Evolutionary conservation across 2,888 invertebrate genomes (phyloP).

Genomic region (Isoperla grammatica): DNA sequence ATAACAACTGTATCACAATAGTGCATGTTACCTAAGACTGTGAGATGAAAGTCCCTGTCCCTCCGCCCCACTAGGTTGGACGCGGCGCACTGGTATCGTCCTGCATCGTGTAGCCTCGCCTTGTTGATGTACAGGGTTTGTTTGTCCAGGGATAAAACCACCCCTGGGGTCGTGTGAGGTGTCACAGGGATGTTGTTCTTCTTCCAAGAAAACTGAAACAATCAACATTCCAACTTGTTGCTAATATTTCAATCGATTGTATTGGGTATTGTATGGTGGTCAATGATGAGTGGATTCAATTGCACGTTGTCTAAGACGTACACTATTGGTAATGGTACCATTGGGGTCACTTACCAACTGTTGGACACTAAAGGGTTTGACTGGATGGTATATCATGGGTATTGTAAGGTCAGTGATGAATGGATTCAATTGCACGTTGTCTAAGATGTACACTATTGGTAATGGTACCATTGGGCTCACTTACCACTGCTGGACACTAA

Average conservation of each 20-base stretch:
- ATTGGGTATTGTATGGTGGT: neutral
- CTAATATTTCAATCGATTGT: neutral
- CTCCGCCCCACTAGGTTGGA: constrained; percentile 41
- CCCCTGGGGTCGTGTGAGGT: constrained; percentile 33
- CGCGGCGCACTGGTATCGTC: constrained; percentile 44
- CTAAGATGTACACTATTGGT: no score
- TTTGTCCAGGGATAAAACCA: constrained; percentile 28
- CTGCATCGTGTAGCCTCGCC: constrained; percentile 43
- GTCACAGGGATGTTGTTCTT: constrained; percentile 33
- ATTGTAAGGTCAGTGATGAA: no score
- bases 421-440: no score
- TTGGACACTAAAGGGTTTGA: no score
- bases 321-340: no score
- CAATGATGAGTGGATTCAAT: no score
- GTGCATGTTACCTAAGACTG: constrained; percentile 33
- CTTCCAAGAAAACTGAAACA: constrained; percentile 31
- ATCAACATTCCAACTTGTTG: neutral
- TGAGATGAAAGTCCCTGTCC: constrained; percentile 33
- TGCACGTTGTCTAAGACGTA: no score
- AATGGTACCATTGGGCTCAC: no score
- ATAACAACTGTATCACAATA: neutral
- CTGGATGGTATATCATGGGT: neutral
- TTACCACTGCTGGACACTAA: no score
- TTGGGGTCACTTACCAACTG: no score
- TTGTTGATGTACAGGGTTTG: constrained; percentile 37